phyloP scores from a whole-genome alignment of 2,113 vertebrate genomes.

The Paraplagusia blochii region DNA sequence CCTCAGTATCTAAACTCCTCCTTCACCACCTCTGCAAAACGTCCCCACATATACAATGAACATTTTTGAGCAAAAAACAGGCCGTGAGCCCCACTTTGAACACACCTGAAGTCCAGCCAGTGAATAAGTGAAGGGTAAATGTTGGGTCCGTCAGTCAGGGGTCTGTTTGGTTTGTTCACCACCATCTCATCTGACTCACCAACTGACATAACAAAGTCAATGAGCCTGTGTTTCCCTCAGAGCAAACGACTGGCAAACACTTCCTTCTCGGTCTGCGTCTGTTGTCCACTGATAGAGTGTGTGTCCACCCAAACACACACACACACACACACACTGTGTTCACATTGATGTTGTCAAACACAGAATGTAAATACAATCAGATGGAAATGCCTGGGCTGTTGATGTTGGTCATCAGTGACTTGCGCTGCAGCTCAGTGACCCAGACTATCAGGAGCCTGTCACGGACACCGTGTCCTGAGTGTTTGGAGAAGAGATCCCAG shows the following conservation, averaged over 20 bases:
- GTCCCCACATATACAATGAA: no score
- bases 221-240: constrained; percentile 58
- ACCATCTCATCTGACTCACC: constrained; percentile 39
- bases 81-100: no score
- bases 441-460: constrained; percentile 53
- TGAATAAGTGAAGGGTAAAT: no score
- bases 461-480: constrained; percentile 19
- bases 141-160: no score
- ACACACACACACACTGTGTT: neutral
- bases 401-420: constrained; percentile 24
- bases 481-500: constrained; percentile 21
- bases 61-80: no score
- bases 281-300: constrained; percentile 50
- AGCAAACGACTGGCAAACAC: constrained; percentile 47
- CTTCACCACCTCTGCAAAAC: no score
- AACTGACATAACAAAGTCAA: constrained; percentile 49
- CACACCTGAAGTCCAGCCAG: no score
- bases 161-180: constrained; percentile 27
- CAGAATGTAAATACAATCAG: constrained; percentile 21
- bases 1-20: no score
- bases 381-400: constrained; percentile 9
- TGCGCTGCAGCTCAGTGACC: constrained; percentile 2
- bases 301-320: constrained; percentile 39
- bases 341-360: constrained; percentile 3
- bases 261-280: constrained; percentile 59